Evolutionary conservation across 2,797 vertebrate species (phyloP).

Genomic region (Mus minutoides): DNA sequence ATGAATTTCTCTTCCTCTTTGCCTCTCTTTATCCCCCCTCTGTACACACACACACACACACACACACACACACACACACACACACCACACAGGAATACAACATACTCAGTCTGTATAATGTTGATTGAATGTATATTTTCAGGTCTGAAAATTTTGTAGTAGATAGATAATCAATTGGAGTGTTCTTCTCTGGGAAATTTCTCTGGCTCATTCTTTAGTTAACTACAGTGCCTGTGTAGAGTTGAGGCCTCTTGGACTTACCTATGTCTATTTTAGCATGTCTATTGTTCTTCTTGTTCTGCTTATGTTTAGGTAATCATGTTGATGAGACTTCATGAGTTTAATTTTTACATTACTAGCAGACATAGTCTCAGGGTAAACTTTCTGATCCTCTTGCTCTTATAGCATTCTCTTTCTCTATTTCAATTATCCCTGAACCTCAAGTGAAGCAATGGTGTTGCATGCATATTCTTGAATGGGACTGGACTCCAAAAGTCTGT

Average conservation of each 20-base stretch:
- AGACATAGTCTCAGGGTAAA: background rate
- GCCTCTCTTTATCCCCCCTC: no score
- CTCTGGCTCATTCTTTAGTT: background rate
- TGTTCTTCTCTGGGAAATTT: background rate
- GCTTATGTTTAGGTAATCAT: background rate
- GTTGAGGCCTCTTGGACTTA: background rate
- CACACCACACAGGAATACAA: no score
- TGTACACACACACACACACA: no score
- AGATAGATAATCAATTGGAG: background rate
- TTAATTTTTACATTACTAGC: background rate
- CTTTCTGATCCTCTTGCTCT: background rate
- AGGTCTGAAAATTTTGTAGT: background rate
- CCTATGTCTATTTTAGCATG: background rate
- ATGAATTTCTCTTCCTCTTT: no score
- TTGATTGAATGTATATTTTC: background rate
- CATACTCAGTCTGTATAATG: no score
- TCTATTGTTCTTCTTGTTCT: background rate
- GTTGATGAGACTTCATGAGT: background rate
- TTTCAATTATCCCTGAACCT: background rate
- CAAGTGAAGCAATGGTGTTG: background rate
- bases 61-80: no score
- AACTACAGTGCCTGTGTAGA: background rate
- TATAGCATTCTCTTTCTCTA: background rate
- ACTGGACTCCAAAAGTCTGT: background rate
- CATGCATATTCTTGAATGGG: background rate